Percentiles rank a stretch among this genome's conserved stretches.
phyloP scores from a whole-genome alignment of 1,140 invertebrate genomes.

The Holotrichia oblita region DNA sequence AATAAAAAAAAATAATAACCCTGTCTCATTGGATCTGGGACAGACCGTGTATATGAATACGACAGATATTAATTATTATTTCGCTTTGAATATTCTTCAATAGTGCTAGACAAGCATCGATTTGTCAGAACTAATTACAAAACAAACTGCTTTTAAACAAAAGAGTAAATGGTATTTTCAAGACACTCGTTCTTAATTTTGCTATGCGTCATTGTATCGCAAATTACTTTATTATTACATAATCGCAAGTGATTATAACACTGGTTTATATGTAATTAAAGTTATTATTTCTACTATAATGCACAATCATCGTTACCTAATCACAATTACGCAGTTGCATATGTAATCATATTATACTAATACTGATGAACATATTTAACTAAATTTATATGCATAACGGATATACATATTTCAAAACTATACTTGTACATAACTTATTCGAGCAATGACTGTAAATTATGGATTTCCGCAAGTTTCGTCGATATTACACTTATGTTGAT shows the following conservation, averaged over 20 bases:
- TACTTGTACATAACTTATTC: not conserved
- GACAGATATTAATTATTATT: too few species aligned
- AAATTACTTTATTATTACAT: slow-evolving; percentile 7
- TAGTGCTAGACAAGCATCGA: too few species aligned
- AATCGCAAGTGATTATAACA: not conserved
- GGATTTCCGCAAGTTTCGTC: not conserved
- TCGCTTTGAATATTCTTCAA: too few species aligned
- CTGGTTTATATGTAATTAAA: not conserved
- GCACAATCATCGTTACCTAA: not conserved
- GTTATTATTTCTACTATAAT: not conserved
- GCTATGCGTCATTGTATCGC: too few species aligned
- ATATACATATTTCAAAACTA: not conserved
- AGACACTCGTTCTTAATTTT: too few species aligned
- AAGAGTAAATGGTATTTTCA: too few species aligned
- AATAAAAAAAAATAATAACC: too few species aligned
- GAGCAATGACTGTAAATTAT: not conserved
- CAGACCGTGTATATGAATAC: too few species aligned
- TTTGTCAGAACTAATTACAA: too few species aligned
- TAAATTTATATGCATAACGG: not conserved
- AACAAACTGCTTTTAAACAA: too few species aligned
- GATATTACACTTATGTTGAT: not conserved
- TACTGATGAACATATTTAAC: not conserved
- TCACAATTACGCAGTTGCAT: not conserved
- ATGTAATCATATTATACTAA: not conserved
- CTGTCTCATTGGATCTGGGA: too few species aligned